Conservation (phyloP, 1,140 invertebrate species). For the Latrodectus geometricus region DNA sequence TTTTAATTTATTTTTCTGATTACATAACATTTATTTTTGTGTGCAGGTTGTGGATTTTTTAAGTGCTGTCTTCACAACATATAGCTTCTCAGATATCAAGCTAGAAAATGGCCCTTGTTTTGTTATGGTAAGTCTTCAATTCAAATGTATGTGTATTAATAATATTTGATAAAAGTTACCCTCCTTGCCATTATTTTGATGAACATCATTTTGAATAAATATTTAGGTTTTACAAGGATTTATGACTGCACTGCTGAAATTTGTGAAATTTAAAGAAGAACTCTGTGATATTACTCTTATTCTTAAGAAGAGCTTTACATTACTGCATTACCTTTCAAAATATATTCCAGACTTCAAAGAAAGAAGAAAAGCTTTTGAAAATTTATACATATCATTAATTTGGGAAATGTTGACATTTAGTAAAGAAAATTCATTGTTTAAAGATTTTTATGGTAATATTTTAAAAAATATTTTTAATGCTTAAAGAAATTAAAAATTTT, state of each 20-base stretch:
- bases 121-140: not conserved
- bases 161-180: not conserved
- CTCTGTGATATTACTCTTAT: not conserved
- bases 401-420: conserved; percentile 2
- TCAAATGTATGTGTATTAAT: not conserved
- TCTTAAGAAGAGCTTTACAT: conserved; percentile 36
- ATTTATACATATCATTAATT: conserved; percentile 34
- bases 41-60: conserved; percentile 18
- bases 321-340: conserved; percentile 25
- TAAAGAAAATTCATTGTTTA: conserved; percentile 42
- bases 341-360: conserved; percentile 43
- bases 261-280: not conserved
- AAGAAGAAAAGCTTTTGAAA: conserved; percentile 10
- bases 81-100: conserved; percentile 19
- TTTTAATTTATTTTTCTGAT: not conserved
- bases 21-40: not conserved
- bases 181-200: too few species aligned
- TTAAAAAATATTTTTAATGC: too few species aligned
- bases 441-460: conserved; percentile 46
- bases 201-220: too few species aligned
- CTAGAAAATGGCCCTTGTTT: conserved; percentile 4
- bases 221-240: conserved; percentile 15
- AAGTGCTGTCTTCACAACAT: not conserved
- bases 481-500: too few species aligned
- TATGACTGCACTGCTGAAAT: conserved; percentile 7